Evolutionary conservation across 2,888 invertebrate species (phyloP).

Genomic region (Apamea monoglypha): DNA sequence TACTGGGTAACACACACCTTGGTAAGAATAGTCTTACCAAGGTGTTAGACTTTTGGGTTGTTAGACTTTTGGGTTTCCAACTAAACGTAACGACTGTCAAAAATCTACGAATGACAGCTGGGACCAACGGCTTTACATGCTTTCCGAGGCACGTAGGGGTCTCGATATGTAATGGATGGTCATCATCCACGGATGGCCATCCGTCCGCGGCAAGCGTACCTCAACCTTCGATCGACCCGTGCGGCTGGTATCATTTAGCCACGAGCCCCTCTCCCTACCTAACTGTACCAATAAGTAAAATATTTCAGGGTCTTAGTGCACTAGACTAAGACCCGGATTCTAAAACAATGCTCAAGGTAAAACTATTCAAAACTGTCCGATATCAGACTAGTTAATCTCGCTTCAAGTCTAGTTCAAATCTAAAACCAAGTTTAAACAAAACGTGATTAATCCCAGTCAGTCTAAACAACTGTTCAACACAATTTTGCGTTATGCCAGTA

Average conservation of each 20-base stretch:
- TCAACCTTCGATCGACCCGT: background rate
- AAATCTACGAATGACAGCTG: background rate
- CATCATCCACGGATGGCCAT: background rate
- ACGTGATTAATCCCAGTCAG: conserved; percentile 3
- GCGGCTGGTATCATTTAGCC: background rate
- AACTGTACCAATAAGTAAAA: no score
- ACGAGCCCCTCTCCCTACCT: background rate
- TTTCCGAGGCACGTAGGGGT: background rate
- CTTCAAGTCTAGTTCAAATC: background rate
- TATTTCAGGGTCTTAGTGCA: background rate
- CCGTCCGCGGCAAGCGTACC: background rate
- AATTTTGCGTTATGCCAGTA: conserved; percentile 16
- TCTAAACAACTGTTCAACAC: background rate
- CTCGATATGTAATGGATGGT: background rate
- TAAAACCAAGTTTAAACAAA: background rate
- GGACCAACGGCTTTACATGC: background rate
- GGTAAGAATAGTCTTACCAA: no score
- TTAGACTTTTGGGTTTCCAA: no score
- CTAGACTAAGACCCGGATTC: background rate
- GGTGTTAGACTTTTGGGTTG: no score
- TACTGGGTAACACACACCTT: no score
- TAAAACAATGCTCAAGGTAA: background rate
- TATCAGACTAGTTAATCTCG: background rate
- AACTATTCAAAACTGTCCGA: background rate
- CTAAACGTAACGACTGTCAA: background rate